phyloP scores from a whole-genome alignment of 2,113 vertebrate genomes.

The Cinclus cinclus region DNA sequence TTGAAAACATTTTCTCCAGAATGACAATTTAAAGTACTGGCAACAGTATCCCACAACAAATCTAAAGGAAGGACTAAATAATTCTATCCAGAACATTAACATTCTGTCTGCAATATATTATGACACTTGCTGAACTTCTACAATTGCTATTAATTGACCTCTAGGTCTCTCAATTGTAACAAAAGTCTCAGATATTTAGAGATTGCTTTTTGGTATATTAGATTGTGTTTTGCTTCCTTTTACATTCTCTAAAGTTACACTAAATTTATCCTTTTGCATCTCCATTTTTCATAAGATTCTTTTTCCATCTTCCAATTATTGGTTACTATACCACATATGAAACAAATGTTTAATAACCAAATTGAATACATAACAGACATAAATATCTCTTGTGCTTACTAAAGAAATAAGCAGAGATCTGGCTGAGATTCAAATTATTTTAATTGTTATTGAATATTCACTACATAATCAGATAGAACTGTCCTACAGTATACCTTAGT shows the following conservation, averaged over 20 bases:
- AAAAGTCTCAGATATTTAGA: not conserved
- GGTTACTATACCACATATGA: not conserved
- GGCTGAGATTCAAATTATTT: not conserved
- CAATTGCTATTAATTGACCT: slow-evolving; percentile 18
- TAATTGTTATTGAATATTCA: not conserved
- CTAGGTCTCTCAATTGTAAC: not conserved
- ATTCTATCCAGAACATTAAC: slow-evolving; percentile 1
- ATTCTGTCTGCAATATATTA: not conserved
- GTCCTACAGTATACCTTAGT: not conserved
- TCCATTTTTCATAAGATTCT: not conserved
- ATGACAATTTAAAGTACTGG: not conserved
- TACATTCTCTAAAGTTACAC: not conserved
- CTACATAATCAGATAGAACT: not conserved
- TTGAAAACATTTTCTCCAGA: slow-evolving; percentile 14
- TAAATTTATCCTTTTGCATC: not conserved
- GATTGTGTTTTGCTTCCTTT: not conserved
- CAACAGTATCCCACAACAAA: not conserved
- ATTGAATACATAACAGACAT: not conserved
- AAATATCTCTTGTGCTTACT: not conserved
- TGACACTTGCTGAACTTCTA: not conserved
- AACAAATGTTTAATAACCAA: not conserved
- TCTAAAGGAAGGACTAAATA: not conserved
- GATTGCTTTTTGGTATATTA: not conserved
- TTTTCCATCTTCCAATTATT: not conserved
- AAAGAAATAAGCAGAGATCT: not conserved